Evolutionary conservation across 2,888 invertebrate species (phyloP).

Genomic region (Copidosoma aretas): DNA sequence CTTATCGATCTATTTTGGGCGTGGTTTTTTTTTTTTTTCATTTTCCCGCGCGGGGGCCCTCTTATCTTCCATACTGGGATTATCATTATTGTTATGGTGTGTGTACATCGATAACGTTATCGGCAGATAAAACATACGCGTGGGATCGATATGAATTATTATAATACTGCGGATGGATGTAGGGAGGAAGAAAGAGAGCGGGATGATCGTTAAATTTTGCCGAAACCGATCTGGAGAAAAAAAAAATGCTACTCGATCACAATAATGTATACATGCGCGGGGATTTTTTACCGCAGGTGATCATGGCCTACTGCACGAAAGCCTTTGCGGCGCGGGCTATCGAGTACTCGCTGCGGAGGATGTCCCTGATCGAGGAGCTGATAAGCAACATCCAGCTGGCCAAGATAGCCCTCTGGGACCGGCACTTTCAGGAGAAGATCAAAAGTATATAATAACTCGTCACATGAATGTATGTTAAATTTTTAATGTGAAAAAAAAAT

Average conservation of each 20-base stretch:
- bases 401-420: conserved; percentile 49
- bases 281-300: too few relatives aligned
- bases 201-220: too few relatives aligned
- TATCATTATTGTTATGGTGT: too few relatives aligned
- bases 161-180: too few relatives aligned
- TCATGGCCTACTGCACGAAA: conserved; percentile 49
- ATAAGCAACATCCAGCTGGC: conserved; percentile 49
- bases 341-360: conserved; percentile 47
- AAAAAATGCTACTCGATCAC: too few relatives aligned
- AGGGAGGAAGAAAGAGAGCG: too few relatives aligned
- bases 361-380: conserved; percentile 50
- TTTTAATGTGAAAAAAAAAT: background rate
- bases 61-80: too few relatives aligned
- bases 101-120: conserved; percentile 17
- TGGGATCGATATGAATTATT: too few relatives aligned
- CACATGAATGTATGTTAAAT: background rate
- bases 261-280: too few relatives aligned
- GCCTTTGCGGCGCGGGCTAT: conserved; percentile 47
- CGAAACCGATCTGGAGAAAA: too few relatives aligned
- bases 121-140: conserved; percentile 20
- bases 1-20: too few relatives aligned
- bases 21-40: background rate
- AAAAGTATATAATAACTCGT: conserved; percentile 35
- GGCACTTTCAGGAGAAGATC: conserved; percentile 47
- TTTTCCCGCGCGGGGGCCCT: background rate